Evolutionary conservation across 1,140 invertebrate species (phyloP).

Genomic region (Notospermus geniculatus): DNA sequence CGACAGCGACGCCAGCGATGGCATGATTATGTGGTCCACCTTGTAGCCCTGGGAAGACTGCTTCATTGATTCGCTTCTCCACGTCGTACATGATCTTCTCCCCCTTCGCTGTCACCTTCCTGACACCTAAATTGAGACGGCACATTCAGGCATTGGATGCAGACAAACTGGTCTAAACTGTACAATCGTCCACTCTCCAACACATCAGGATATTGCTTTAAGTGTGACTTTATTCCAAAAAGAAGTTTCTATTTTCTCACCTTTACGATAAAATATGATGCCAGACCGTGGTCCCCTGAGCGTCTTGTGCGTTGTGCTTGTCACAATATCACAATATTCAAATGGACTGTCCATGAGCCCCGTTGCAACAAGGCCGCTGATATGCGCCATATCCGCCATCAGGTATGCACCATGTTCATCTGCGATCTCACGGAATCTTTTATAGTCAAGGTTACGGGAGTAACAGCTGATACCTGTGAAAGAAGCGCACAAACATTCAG

Average conservation of each 20-base stretch:
- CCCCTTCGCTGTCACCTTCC: slow-evolving; percentile 67
- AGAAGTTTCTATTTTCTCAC: slow-evolving; percentile 54
- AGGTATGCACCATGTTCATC: slow-evolving; percentile 82
- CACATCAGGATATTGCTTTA: too few species aligned
- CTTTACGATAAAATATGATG: slow-evolving; percentile 87
- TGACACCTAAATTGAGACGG: slow-evolving; percentile 65
- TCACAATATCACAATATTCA: slow-evolving; percentile 89
- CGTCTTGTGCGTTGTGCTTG: slow-evolving; percentile 95
- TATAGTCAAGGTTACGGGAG: slow-evolving; percentile 74
- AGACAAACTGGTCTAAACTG: too few species aligned
- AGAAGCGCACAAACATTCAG: neutral
- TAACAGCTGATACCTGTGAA: slow-evolving; percentile 79
- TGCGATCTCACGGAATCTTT: slow-evolving; percentile 83
- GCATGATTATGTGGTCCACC: slow-evolving; percentile 94
- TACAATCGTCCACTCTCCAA: too few species aligned
- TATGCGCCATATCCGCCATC: slow-evolving; percentile 95
- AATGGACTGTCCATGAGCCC: slow-evolving; percentile 86
- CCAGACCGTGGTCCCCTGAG: slow-evolving; percentile 85
- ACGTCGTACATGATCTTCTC: slow-evolving; percentile 80
- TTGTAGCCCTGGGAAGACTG: slow-evolving; percentile 90
- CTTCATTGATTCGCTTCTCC: slow-evolving; percentile 83
- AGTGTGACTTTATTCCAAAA: too few species aligned
- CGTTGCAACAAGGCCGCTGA: slow-evolving; percentile 88
- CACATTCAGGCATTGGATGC: too few species aligned
- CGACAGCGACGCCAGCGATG: slow-evolving; percentile 83